These are phyloP conservation scores for Melieria crassipennis DNA, from an alignment of 2,888 invertebrate genomes.

Conservation along the genomic window DNA sequence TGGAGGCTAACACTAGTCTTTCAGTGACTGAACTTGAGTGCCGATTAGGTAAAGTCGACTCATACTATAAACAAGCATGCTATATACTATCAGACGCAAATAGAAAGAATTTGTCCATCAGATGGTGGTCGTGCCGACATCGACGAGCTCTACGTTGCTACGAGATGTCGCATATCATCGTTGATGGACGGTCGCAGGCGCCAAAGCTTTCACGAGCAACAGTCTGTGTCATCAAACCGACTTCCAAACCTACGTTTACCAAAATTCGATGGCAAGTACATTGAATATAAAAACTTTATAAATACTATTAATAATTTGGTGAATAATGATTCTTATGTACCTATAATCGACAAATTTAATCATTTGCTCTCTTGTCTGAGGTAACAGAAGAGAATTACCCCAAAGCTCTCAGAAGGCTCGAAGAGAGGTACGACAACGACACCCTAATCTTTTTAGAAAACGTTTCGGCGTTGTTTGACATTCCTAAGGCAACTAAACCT, in stretches of 20 bases:
- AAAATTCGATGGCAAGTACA: constrained; percentile 33
- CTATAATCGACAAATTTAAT: too few species aligned
- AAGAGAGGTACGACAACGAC: too few species aligned
- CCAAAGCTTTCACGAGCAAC: constrained; percentile 1
- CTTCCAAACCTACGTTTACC: constrained; percentile 23
- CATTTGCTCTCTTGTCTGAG: too few species aligned
- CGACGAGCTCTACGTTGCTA: constrained; percentile 3
- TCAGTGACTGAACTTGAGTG: constrained; percentile 27
- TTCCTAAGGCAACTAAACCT: constrained; percentile 23
- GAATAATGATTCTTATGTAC: too few species aligned
- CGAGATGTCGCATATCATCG: constrained; percentile 18
- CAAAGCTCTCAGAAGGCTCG: too few species aligned
- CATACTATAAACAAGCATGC: constrained; percentile 14
- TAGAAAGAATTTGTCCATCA: too few species aligned
- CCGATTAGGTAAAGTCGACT: constrained; percentile 28
- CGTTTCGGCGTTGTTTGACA: constrained; percentile 27
- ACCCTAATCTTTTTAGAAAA: constrained; percentile 14
- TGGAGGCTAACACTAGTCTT: constrained; percentile 6
- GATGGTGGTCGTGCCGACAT: too few species aligned
- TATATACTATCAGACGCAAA: too few species aligned
- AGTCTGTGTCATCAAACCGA: neutral
- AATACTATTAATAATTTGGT: too few species aligned
- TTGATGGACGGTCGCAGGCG: constrained; percentile 7
- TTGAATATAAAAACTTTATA: constrained; percentile 34
- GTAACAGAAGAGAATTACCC: too few species aligned